Evolutionary conservation across 2,113 vertebrate species (phyloP), one percentile per base, ranked within the genome.

Genomic region (Cyanistes caeruleus): DNA sequence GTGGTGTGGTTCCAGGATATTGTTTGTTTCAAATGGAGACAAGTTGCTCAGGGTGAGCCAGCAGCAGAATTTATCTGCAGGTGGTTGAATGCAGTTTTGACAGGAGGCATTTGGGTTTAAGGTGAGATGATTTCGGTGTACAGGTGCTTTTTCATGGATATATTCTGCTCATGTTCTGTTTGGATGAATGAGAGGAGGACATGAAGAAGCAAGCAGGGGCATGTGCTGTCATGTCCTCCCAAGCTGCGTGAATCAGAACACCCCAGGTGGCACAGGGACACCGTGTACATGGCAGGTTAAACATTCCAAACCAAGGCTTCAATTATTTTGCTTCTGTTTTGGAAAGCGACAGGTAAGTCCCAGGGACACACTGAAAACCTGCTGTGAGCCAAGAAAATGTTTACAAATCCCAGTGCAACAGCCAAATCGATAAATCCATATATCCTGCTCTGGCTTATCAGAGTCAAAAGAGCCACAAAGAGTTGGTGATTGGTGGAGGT

Each of bases 321-420:
- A 17, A 4, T 64, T 65, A 9, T 76, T 92, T 59, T 52, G 30
- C 43, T 65, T 70, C 64, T 84, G 44, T 55, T 92, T 76, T 64
- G 51, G 78, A 83, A 69, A 80, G 30, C 12, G 28, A 35, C 11
- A 43, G 24, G 9, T 37, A 52, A 72, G 78, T 68, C 51, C n/a
- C 63, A 59, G 76, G 46, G 24, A 95, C 68, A 49, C 35, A 9
- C 0, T 10, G 72, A 56, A 65, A 93, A 55, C 35, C 84, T 64
- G 43, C 31, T 69, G 27, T 63, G 46, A 97, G 82, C 58, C 74
- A 62, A 72, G 64, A 81, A 70, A 78, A 73, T 48, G 64, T 90
- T 93, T 92, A 92, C 58, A 93, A 85, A 94, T 90, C 72, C 79
- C 77, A 55, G 59, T 75, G 58, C 70, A 67, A 65, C 53, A 78